These are phyloP conservation scores for Rhinoraja longicauda DNA, from an alignment of 2,797 vertebrate species.

Conservation along the genomic window DNA sequence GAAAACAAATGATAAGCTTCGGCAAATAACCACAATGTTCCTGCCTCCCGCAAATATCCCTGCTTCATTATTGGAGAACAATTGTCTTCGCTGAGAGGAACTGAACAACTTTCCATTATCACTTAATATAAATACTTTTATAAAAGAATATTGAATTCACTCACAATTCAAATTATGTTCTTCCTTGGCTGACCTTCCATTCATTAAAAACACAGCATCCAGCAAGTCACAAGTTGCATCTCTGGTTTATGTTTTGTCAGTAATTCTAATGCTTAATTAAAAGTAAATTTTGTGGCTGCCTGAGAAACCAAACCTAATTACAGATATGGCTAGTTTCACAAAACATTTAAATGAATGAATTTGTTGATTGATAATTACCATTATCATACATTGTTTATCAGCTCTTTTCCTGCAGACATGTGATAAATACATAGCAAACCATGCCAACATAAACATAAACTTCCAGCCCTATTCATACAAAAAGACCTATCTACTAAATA, in stretches of 20 bases:
- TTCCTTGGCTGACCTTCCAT: background rate
- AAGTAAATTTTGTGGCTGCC: conserved; percentile 14
- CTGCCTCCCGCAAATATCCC: background rate
- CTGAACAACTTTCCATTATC: background rate
- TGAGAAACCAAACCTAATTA: conserved; percentile 7
- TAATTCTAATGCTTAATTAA: conserved; percentile 28
- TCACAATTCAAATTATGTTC: background rate
- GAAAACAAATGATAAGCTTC: background rate
- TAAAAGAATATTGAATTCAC: background rate
- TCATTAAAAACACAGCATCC: background rate
- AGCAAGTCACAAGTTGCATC: background rate
- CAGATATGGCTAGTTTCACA: conserved; percentile 33
- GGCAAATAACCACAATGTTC: too few relatives aligned
- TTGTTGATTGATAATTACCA: conserved; percentile 26
- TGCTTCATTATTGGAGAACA: background rate
- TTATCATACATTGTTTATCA: conserved; percentile 11
- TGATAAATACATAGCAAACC: background rate
- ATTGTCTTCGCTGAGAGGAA: background rate
- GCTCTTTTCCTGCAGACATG: background rate
- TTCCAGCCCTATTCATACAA: conserved; percentile 6
- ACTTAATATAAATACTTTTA: background rate
- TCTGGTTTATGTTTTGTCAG: conserved; percentile 5
- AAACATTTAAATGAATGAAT: conserved; percentile 1
- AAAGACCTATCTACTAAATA: conserved; percentile 45
- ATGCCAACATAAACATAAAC: background rate